phyloP scores from a whole-genome alignment of 1,140 invertebrate genomes.

The Camponotus vicinus region DNA sequence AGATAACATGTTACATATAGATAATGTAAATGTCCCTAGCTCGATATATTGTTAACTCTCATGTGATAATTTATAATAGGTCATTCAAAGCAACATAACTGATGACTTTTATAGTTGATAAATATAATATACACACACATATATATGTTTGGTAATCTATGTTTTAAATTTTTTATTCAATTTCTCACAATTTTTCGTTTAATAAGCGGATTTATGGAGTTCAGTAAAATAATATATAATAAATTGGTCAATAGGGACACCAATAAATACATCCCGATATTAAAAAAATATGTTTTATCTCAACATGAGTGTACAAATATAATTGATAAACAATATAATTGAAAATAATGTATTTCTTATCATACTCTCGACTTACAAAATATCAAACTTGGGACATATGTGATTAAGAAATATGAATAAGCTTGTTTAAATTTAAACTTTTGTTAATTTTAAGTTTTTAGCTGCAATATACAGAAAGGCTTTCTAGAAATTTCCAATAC shows the following conservation, averaged over 20 bases:
- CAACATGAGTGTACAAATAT: not conserved
- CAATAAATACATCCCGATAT: not conserved
- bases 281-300: not conserved
- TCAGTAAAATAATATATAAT: not conserved
- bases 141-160: not conserved
- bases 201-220: not conserved
- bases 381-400: not conserved
- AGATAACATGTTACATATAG: slow-evolving; percentile 35
- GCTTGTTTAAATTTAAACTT: not conserved
- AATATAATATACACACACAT: not conserved
- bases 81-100: slow-evolving; percentile 39
- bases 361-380: not conserved
- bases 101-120: slow-evolving; percentile 43
- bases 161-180: slow-evolving; percentile 26
- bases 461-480: not conserved
- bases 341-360: not conserved
- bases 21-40: slow-evolving; percentile 41
- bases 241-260: not conserved
- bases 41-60: slow-evolving; percentile 47
- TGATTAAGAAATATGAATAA: slow-evolving; percentile 9
- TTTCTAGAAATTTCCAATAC: not conserved
- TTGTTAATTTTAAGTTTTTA: slow-evolving; percentile 21
- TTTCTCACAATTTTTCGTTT: not conserved
- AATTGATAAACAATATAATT: not conserved
- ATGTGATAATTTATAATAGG: slow-evolving; percentile 41